phyloP scores from a whole-genome alignment of 1,140 invertebrate genomes.

The Bombus sylvicola region DNA sequence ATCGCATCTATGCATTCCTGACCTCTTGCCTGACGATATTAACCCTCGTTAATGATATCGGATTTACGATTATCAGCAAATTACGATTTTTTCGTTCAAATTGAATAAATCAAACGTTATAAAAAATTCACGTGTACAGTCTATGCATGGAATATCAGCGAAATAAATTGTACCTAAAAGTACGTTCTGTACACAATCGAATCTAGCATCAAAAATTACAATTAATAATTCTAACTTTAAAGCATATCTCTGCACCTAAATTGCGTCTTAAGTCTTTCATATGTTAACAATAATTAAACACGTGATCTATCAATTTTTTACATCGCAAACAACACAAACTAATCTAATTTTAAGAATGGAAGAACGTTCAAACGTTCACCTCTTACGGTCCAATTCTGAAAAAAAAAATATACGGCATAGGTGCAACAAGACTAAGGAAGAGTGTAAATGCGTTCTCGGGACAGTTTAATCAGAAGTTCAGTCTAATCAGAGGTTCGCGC shows the following conservation, averaged over 20 bases:
- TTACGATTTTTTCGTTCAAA: neutral
- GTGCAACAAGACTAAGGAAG: neutral
- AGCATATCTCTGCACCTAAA: too few species aligned
- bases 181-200: neutral
- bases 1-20: constrained; percentile 26
- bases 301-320: too few species aligned
- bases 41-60: constrained; percentile 37
- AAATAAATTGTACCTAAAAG: neutral
- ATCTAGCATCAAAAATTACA: too few species aligned
- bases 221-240: too few species aligned
- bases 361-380: neutral
- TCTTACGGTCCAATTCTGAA: neutral
- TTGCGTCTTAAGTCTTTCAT: too few species aligned
- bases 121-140: neutral
- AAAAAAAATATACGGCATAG: neutral
- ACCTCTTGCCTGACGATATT: constrained; percentile 15
- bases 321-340: neutral
- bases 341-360: neutral
- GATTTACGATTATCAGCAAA: constrained; percentile 17
- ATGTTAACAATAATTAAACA: too few species aligned
- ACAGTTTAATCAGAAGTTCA: constrained; percentile 56
- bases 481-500: constrained; percentile 52
- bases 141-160: neutral
- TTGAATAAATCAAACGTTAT: neutral
- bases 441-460: constrained; percentile 23